Evolutionary conservation across 1,140 invertebrate species (phyloP), one percentile per base, ranked within the genome.

Genomic region (Dermatophagoides farinae): DNA sequence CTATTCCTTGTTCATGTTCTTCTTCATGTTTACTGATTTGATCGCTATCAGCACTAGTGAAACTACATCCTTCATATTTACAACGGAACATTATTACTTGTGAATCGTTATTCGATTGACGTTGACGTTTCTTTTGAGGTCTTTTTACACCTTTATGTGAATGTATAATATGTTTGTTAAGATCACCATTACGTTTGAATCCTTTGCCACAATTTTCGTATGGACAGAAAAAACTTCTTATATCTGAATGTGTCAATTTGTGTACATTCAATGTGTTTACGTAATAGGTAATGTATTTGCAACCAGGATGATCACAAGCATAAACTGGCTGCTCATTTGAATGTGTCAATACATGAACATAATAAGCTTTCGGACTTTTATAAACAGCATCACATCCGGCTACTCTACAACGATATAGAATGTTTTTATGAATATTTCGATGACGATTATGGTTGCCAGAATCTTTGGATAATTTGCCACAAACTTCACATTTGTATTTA

Each of bases 231-330:
- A 55, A 55, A 23, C 39, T 55, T 16, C 53, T 14, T 25, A 55
- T 14, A 55, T 55, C 53, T 39, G 53, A 55, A 25, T 55, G 53
- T 12, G 53, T 55, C 53, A 55, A 55, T 23, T 55, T 55, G 53
- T 55, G 53, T 25, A 55, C 53, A 23, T 55, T 55, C n/a, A 55
- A 44, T 18, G 53, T 55, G 23, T 55, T 55, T 4, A 55, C 25
- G 53, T 55, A 55, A 25, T 55, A 55, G 38, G 53, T 55, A 25
- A 55, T 23, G 23, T 55, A 55, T 20, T 55, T 55, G 53, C 53
- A 55, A 14, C 25, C 12, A n/a, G 53, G 53, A 55, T 18, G 25
- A 23, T 55, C 53, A 38, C 53, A 55, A 12, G 10, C 10, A 23
- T 38, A 55, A 11, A 55, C 53, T 16, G 53, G 53, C 25, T 55